These are phyloP conservation scores for Poecilia wingei DNA, from an alignment of 2,797 vertebrate genomes.

Conservation along the genomic window DNA sequence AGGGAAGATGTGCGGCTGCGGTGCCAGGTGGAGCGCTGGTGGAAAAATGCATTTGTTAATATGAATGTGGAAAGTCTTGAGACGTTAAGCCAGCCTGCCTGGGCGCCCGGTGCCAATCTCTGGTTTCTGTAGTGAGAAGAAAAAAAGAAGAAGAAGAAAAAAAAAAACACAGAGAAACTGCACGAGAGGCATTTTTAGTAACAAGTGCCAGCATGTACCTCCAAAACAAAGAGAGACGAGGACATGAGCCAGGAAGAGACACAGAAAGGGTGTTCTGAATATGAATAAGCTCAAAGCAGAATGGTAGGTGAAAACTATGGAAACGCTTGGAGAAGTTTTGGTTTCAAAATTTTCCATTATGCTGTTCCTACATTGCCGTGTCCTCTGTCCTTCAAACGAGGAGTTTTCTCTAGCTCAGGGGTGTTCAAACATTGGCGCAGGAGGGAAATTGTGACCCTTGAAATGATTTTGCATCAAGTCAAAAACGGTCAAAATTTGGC, in stretches of 20 bases:
- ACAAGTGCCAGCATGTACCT: slow-evolving; percentile 68
- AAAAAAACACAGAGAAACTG: slow-evolving; percentile 63
- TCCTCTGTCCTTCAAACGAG: background rate
- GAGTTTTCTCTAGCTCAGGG: background rate
- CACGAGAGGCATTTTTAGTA: slow-evolving; percentile 73
- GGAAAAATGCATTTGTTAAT: slow-evolving; percentile 75
- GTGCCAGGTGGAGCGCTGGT: slow-evolving; percentile 62
- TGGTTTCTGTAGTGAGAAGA: slow-evolving; percentile 53
- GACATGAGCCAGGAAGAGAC: slow-evolving; percentile 36
- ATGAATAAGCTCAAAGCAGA: slow-evolving; percentile 22
- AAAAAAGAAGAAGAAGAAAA: slow-evolving; percentile 24
- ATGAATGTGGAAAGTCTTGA: slow-evolving; percentile 72
- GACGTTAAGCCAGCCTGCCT: slow-evolving; percentile 59
- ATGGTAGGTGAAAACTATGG: slow-evolving; percentile 10
- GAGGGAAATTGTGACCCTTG: too few relatives aligned
- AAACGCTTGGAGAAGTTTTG: background rate
- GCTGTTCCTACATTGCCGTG: background rate
- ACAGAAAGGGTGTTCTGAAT: slow-evolving; percentile 10
- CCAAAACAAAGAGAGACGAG: slow-evolving; percentile 65
- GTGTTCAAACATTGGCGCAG: too few relatives aligned
- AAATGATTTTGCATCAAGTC: too few relatives aligned
- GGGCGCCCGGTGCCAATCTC: slow-evolving; percentile 60
- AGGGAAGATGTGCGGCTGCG: slow-evolving; percentile 47
- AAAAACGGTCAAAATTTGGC: too few relatives aligned
- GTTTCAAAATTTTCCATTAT: background rate